phyloP scores from a whole-genome alignment of 2,797 vertebrate genomes.

The Premnoplex brunnescens region DNA sequence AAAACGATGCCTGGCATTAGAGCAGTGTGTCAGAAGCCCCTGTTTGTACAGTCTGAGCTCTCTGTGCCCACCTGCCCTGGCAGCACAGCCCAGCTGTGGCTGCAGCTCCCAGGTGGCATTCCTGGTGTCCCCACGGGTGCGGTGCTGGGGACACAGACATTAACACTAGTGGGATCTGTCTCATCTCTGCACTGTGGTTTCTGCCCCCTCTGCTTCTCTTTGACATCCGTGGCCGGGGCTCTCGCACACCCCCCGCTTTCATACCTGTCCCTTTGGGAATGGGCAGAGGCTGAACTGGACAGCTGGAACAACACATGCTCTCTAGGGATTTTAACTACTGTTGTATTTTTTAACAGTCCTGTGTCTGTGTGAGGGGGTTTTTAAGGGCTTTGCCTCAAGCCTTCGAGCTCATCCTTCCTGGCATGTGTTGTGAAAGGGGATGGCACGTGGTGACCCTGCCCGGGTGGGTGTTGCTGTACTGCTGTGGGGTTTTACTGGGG shows the following conservation, averaged over 20 bases:
- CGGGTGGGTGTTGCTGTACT: not conserved
- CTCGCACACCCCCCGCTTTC: conserved; percentile 72
- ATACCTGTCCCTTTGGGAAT: conserved; percentile 55
- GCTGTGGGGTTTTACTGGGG: not conserved
- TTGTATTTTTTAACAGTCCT: conserved; percentile 72
- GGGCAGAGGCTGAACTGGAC: conserved; percentile 61
- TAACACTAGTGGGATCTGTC: conserved; percentile 70
- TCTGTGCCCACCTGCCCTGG: conserved; percentile 3
- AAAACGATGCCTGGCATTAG: conserved; percentile 85
- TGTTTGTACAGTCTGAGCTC: conserved; percentile 77
- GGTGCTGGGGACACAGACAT: not conserved
- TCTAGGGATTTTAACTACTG: conserved; percentile 69
- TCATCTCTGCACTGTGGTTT: conserved; percentile 67
- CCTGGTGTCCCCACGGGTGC: not conserved
- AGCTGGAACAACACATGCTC: conserved; percentile 12
- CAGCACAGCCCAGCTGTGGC: not conserved
- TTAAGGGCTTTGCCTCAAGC: not conserved
- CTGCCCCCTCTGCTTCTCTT: conserved; percentile 68
- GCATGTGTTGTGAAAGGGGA: not conserved
- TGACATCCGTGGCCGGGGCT: not conserved
- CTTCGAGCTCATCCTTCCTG: not conserved
- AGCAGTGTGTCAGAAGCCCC: conserved; percentile 82
- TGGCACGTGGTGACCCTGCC: not conserved
- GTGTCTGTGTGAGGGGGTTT: not conserved
- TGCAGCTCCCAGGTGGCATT: conserved; percentile 17